Evolutionary conservation across 1,140 invertebrate species (phyloP).

Genomic region (Wiebesia pumilae): DNA sequence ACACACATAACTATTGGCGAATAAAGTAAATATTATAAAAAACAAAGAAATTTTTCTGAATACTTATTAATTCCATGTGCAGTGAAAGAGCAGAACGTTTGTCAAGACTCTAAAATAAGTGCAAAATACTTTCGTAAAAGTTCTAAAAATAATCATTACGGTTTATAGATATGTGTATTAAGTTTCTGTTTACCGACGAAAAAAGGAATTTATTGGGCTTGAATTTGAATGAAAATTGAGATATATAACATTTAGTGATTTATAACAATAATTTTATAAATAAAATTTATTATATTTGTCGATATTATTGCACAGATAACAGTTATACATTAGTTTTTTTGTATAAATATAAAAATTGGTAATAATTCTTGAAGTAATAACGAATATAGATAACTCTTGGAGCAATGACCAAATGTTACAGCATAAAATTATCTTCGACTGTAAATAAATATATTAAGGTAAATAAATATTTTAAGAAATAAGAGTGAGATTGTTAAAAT

Average conservation of each 20-base stretch:
- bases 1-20: not conserved
- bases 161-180: not conserved
- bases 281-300: not conserved
- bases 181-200: not conserved
- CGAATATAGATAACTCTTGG: constrained; percentile 6
- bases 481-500: not conserved
- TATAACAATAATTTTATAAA: not conserved
- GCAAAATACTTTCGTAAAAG: constrained; percentile 37
- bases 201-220: not conserved
- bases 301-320: not conserved
- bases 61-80: not conserved
- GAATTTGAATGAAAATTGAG: not conserved
- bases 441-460: constrained; percentile 31
- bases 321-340: not conserved
- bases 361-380: constrained; percentile 12
- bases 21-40: not conserved
- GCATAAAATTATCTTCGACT: constrained; percentile 19
- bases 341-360: not conserved
- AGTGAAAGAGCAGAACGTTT: not conserved
- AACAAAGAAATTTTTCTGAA: not conserved
- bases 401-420: constrained; percentile 46
- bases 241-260: not conserved
- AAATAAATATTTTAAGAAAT: not conserved
- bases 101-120: constrained; percentile 18
- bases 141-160: constrained; percentile 33